Evolutionary conservation across 2,888 invertebrate genomes (phyloP), one percentile per base, ranked within the genome.

Genomic region (Blastobasis adustella): DNA sequence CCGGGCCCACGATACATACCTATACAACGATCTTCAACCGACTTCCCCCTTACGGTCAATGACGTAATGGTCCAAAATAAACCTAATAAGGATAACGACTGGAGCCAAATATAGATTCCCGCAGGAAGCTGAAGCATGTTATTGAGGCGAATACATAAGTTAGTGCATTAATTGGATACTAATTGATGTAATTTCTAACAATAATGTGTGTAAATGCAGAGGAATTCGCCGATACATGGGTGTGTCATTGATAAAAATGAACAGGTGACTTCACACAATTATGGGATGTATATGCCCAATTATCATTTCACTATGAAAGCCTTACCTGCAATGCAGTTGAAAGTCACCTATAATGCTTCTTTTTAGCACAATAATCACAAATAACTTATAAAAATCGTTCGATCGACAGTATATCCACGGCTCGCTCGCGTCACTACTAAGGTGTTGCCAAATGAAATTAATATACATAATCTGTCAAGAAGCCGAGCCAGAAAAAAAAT

Each of bases 1-100:
- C 62, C 40, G 44, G 36, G 6, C 50, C 43, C 44, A 10, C 10
- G 5, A 45, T 36, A 65, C 37, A 50, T 48, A 49, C 65, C 66
- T 23, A 23, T 65, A 62, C 66, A 62, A 66, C 65, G 66, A 65
- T 71, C 63, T 63, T 60, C 47, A 64, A 63, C 50, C 53, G 46
- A 58, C 63, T 65, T 66, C 71, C 65, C 65, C 57, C 65, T 61
- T 65, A 63, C 63, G 67, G 67, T 69, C 69, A 79, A 81, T 89
- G 88, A 89, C 88, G 89, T 89, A 88, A 89, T 88, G 79, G 65
- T 79, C 85, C 79, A 86, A 87, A 88, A 87, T 88, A 87, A 84
- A 84, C 82, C 76, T 71, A 82, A 73, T 79, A 84, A 66, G 84
- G 83, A 79, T 79, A 79, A 77, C 71, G 63, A 61, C 61, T 58